A percentile compares a stretch with the other conserved stretches of the same genome.
Conservation (phyloP, 37 sponge, comb jelly and placozoan species). For the Theonella swinhoei region DNA sequence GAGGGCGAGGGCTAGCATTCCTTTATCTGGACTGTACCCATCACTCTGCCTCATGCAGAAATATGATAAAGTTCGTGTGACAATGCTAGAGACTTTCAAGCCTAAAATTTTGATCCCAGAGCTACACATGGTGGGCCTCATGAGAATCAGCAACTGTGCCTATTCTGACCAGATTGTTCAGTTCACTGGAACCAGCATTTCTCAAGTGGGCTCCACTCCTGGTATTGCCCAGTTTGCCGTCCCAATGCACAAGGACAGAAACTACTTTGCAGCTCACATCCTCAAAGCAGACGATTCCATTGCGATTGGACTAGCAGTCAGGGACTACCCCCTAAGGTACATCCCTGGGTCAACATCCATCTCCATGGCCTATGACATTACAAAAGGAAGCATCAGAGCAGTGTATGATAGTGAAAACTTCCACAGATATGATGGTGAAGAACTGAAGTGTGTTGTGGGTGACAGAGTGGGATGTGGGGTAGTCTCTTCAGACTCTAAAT, state of each 20-base stretch:
- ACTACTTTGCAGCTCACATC: conserved; percentile 57
- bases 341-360: conserved; percentile 50
- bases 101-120: conserved; percentile 7
- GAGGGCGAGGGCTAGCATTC: conserved; percentile 14
- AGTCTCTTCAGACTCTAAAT: neutral
- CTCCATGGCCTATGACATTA: conserved; percentile 60
- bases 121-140: conserved; percentile 38
- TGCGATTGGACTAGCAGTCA: conserved; percentile 58
- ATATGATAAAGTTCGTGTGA: conserved; percentile 40
- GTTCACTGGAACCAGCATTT: conserved; percentile 46
- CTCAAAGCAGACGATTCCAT: conserved; percentile 44
- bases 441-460: conserved; percentile 3
- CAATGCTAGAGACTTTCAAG: conserved; percentile 46
- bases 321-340: conserved; percentile 53
- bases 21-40: conserved; percentile 47
- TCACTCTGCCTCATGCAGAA: conserved; percentile 16
- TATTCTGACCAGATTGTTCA: conserved; percentile 64
- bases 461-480: conserved; percentile 72
- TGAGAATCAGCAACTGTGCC: conserved; percentile 61
- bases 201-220: conserved; percentile 2
- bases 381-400: conserved; percentile 39
- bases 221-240: conserved; percentile 67
- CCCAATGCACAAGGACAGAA: conserved; percentile 17
- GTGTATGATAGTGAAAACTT: conserved; percentile 33
- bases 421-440: conserved; percentile 1